Conservation (phyloP, 1,140 invertebrate genomes). For the Carcinoscorpius rotundicauda region DNA sequence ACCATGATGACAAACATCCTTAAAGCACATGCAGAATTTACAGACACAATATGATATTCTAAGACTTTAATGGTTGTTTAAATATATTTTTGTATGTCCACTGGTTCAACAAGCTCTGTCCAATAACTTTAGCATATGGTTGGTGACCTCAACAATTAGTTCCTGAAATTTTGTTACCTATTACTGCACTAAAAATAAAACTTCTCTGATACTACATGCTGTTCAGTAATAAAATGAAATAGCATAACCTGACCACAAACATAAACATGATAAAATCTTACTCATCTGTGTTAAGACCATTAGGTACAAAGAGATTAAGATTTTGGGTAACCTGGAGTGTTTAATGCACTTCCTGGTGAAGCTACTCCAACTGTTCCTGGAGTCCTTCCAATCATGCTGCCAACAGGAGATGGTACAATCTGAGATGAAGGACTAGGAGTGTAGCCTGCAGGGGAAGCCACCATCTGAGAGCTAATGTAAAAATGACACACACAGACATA, state of each 20-base stretch:
- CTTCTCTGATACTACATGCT: no score
- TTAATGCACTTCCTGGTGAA: slow-evolving; percentile 30
- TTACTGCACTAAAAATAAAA: no score
- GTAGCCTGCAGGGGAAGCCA: slow-evolving; percentile 47
- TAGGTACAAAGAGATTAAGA: background rate
- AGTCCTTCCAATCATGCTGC: slow-evolving; percentile 32
- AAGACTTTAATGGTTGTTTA: no score
- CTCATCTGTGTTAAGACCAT: background rate
- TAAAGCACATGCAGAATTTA: no score
- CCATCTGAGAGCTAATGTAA: slow-evolving; percentile 41
- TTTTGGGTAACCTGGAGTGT: slow-evolving; percentile 30
- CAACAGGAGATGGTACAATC: slow-evolving; percentile 22
- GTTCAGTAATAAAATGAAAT: no score
- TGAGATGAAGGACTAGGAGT: slow-evolving; percentile 23
- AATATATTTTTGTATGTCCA: no score
- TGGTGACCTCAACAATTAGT: no score
- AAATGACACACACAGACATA: slow-evolving; percentile 2
- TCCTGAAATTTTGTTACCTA: no score
- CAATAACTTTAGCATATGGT: no score
- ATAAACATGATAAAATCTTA: background rate
- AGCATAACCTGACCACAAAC: slow-evolving; percentile 25
- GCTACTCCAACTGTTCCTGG: slow-evolving; percentile 38
- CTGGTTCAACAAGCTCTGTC: no score
- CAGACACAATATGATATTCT: no score
- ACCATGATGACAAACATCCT: no score